A percentile compares a stretch with the other conserved stretches of the same genome.
Evolutionary conservation across 2,797 vertebrate genomes (phyloP).

Genomic region (Smutsia temminckii): DNA sequence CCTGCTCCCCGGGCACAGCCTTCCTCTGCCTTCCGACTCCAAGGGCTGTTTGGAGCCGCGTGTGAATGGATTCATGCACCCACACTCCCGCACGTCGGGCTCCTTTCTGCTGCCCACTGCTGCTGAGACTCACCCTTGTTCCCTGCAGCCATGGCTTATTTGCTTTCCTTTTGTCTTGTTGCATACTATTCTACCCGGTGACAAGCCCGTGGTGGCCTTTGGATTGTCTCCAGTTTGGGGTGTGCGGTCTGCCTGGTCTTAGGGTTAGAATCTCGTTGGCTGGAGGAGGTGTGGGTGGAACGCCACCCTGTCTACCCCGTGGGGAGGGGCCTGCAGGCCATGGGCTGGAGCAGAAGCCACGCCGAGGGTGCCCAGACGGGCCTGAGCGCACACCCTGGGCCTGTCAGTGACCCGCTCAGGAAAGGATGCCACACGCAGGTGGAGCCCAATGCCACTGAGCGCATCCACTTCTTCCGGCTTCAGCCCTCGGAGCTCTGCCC

Average conservation of each 20-base stretch:
- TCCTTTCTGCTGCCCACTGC: not conserved
- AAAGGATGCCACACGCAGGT: not conserved
- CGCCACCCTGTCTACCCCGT: rapidly evolving
- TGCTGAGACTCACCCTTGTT: rapidly evolving
- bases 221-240: not conserved
- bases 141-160: rapidly evolving
- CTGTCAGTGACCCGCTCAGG: not conserved
- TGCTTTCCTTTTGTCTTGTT: not conserved
- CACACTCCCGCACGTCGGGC: rapidly evolving
- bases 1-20: not conserved
- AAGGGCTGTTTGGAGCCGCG: not conserved
- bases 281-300: rapidly evolving
- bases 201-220: not conserved
- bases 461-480: not conserved
- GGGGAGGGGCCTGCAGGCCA: not conserved
- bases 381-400: not conserved
- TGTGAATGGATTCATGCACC: rapidly evolving
- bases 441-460: not conserved
- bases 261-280: not conserved
- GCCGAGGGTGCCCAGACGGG: not conserved
- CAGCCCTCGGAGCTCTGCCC: no score
- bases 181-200: rapidly evolving
- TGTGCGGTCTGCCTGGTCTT: not conserved
- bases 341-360: rapidly evolving
- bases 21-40: not conserved